Base-by-base conservation (phyloP, 2,888 invertebrate species). In the Mesorhabditis belari region DNA sequence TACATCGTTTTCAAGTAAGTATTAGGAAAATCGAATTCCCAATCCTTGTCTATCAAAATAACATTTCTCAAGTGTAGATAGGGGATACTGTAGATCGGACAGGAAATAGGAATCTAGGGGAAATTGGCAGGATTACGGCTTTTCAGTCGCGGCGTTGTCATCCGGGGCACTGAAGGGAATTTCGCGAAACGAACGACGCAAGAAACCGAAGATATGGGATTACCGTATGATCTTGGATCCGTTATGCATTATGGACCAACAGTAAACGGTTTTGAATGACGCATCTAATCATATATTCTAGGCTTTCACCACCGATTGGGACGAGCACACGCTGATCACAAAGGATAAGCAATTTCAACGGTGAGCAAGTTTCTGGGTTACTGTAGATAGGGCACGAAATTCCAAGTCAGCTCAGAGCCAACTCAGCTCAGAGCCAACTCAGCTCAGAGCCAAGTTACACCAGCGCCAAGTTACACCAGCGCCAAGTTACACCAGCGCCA, bases 281-380 rank as follows among this genome's bases (percentile, higher is more conserved):
- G 12, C 9, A 5, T 19, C 28, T 44, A 24, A 28, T 25, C n/a
- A 17, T 21, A 25, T 26, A 28, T 53, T 57, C 28, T 24, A 73
- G 69, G 77, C 77, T 0, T 77, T 77, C 61, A 74, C 77, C 4
- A 71, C 73, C 4, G 74, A 76, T 57, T 76, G 76, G 76, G 75
- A 76, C 55, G 12, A n/a, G n/a, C 44, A 35, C 50, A 66, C 51
- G 51, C 44, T 35, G 12, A n/a, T 35, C 44, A 35, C 44, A n/a
- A 35, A 35, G n/a, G n/a, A 35, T n/a, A 35, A 35, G 44, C 44
- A 35, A 35, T 35, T 35, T 35, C 44, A 53, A 3, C 60, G 60
- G 3, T 21, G n/a, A 9, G 56, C 24, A 4, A n/a, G n/a, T n/a
- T n/a, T n/a, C n/a, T n/a, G n/a, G n/a, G n/a, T n/a, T n/a, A n/a